phyloP scores from a whole-genome alignment of 2,888 invertebrate genomes.

The Carpatolechia fugitivella region DNA sequence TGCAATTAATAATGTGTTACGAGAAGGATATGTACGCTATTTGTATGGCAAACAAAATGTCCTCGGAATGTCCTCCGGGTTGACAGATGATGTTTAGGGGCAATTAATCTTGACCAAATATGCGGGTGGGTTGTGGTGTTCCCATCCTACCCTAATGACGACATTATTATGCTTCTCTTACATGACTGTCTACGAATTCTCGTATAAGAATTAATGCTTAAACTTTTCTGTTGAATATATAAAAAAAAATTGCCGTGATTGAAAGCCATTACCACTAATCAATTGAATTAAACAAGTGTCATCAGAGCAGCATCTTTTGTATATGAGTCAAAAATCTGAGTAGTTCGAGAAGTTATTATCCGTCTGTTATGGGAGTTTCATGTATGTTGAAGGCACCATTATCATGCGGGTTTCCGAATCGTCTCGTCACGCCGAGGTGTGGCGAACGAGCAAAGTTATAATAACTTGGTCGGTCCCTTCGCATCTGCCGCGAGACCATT shows the following conservation, averaged over 20 bases:
- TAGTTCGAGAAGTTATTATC: slow-evolving; percentile 53
- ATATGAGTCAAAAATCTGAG: slow-evolving; percentile 51
- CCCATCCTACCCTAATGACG: slow-evolving; percentile 53
- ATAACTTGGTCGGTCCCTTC: slow-evolving; percentile 62
- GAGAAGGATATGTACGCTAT: slow-evolving; percentile 55
- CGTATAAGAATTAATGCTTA: background rate
- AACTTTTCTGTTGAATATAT: background rate
- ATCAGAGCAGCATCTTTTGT: slow-evolving; percentile 32
- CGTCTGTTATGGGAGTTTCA: slow-evolving; percentile 51
- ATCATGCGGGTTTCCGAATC: slow-evolving; percentile 61
- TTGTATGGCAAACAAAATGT: slow-evolving; percentile 67
- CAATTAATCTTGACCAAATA: slow-evolving; percentile 77
- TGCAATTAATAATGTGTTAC: slow-evolving; percentile 47
- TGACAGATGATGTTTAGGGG: slow-evolving; percentile 72
- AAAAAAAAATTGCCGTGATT: too few species aligned
- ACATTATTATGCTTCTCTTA: slow-evolving; percentile 36
- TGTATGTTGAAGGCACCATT: slow-evolving; percentile 52
- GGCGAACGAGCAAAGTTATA: slow-evolving; percentile 71
- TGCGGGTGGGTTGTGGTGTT: slow-evolving; percentile 64
- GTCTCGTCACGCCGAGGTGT: slow-evolving; percentile 56
- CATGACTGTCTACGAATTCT: background rate
- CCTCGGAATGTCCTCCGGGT: slow-evolving; percentile 57
- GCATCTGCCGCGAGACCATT: slow-evolving; percentile 47
- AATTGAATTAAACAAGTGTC: too few species aligned
- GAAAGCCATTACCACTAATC: background rate